Base-by-base conservation (phyloP, 2,888 invertebrate genomes). In the Lepidocyrtinus sp. region DNA sequence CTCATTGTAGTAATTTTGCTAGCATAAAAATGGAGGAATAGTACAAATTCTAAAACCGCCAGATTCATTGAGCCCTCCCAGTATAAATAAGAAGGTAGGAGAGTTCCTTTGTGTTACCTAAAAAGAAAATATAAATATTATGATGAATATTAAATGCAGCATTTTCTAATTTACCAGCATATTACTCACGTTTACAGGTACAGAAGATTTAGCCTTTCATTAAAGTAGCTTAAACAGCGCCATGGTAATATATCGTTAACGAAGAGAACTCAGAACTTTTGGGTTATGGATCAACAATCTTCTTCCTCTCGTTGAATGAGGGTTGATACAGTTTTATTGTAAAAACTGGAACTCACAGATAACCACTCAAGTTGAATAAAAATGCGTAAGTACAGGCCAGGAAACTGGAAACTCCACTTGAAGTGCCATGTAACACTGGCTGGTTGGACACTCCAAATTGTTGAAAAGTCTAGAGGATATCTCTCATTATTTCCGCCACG, bases 401-500 rank as follows among this genome's bases (percentile, higher is more conserved):
- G 21, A 21, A n/a, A 50, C 50, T 45, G 9, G 5, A 61, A 2
- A 15, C 12, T n/a, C n/a, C n/a, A n/a, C n/a, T n/a, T n/a, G n/a
- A n/a, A n/a, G n/a, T n/a, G n/a, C n/a, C n/a, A n/a, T n/a, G n/a
- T n/a, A n/a, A n/a, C n/a, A n/a, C n/a, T n/a, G n/a, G n/a, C n/a
- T n/a, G n/a, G n/a, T n/a, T n/a, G n/a, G n/a, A n/a, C n/a, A n/a
- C n/a, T 36, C 36, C 36, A 36, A 78, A 78, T 77, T 77, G 75
- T 74, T 71, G 74, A 75, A 75, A 75, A 75, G 68, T 67, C 45
- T 74, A 81, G 78, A 83, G 83, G 83, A 83, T 83, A 83, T 83
- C 81, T 77, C 83, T 81, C 81, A 83, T 83, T 83, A 83, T 83
- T 83, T 83, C 83, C 83, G 83, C 83, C 81, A 83, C 81, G 83